Base-by-base conservation (phyloP, 2,797 vertebrate genomes). In the Natrix natrix region DNA sequence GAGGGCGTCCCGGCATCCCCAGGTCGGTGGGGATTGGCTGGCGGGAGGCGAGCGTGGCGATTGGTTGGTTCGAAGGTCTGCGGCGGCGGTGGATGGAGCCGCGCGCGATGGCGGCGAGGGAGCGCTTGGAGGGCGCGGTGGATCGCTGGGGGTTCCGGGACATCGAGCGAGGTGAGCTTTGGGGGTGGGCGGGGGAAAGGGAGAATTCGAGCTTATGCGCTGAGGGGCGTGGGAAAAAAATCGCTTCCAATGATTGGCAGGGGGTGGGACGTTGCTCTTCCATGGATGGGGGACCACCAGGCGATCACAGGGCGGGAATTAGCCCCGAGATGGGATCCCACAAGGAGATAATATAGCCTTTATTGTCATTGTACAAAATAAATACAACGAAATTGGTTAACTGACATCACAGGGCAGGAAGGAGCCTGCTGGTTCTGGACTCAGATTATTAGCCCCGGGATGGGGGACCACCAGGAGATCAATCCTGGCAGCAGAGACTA, bases 41-140 rank as follows among this genome's bases (percentile, higher is more conserved):
- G 20, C 8, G 10, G 43, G 17, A 1, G 10, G 3, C 0, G 61
- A 3, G 8, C 0, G 13, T 32, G 48, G 4, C 1, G 91, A 92
- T 95, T 95, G 94, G 95, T 2, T 0, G 59, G 43, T 95, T 95
- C 56, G 86, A 94, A 93, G 2, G n/a, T 91, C 26, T 10, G 24
- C 10, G 60, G 60, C 87, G 92, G 90, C 48, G 48, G 48, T 52
- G 52, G 63, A 7, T 14, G 2, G 56, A 10, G 11, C 8, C 6
- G 32, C 1, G 54, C 10, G 54, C 14, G 1, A 87, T n/a, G 87
- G 87, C 54, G 87, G 94, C 61, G 48, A 61, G 66, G 24, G 37
- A 5, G 56, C 1, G 8, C n/a, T 43, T 95, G 6, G 37, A 90
- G 16, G 24, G 83, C 43, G 94, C 93, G 0, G 1, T 94, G 83